Percentiles rank a stretch among this genome's conserved stretches.
Conservation (phyloP, 2,113 vertebrate species). For the Hassar affinis region DNA sequence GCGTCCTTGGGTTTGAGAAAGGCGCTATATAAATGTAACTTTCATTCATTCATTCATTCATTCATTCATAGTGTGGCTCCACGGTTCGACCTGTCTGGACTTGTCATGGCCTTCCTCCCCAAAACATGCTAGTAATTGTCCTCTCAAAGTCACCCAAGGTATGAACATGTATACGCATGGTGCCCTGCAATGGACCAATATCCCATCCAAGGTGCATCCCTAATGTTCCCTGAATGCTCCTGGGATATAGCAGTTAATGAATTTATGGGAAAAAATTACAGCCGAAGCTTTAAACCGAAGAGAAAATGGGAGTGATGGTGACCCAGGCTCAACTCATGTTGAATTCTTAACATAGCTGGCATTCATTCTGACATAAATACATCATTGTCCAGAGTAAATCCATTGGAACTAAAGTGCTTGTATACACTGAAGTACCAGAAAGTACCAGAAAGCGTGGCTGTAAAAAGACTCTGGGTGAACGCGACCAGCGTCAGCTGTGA, state of each 20-base stretch:
- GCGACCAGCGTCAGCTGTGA: no score
- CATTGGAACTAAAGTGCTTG: neutral
- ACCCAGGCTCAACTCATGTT: neutral
- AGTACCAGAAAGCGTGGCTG: no score
- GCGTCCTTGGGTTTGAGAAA: no score
- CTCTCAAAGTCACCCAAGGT: neutral
- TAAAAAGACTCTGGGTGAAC: no score
- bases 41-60: no score
- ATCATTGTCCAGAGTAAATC: constrained; percentile 26
- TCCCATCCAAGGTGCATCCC: neutral
- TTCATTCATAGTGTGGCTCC: no score
- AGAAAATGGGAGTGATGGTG: neutral
- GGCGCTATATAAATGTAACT: no score
- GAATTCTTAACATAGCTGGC: constrained; percentile 6
- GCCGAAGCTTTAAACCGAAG: neutral
- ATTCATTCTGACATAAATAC: neutral
- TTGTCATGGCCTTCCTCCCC: neutral
- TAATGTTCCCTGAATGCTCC: neutral
- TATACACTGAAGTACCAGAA: no score
- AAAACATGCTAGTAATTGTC: neutral
- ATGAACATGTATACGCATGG: neutral
- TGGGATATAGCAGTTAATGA: neutral
- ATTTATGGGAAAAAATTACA: neutral
- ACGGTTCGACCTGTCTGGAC: no score
- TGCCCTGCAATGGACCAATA: neutral